Percentiles rank a stretch among this genome's conserved stretches.
Conservation (phyloP, 1,140 invertebrate species). For the Leptonema lineaticorne region DNA sequence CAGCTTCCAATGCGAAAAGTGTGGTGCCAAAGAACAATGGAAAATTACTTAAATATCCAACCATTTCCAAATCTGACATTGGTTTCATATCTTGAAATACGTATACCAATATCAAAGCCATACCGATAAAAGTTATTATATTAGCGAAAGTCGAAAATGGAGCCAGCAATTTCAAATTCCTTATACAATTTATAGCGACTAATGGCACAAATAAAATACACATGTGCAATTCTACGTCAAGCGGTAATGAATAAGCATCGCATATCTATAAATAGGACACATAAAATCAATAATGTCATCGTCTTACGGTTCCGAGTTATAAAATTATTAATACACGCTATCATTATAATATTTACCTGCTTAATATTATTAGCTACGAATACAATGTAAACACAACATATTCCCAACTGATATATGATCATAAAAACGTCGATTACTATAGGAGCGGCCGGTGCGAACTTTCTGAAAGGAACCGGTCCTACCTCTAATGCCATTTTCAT, state of each 20-base stretch:
- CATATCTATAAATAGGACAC: slow-evolving; percentile 52
- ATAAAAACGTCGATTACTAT: slow-evolving; percentile 68
- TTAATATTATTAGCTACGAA: slow-evolving; percentile 78
- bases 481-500: slow-evolving; percentile 63
- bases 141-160: slow-evolving; percentile 83
- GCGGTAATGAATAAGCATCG: slow-evolving; percentile 50
- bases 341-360: slow-evolving; percentile 54
- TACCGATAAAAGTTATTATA: slow-evolving; percentile 66
- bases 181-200: slow-evolving; percentile 70
- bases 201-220: slow-evolving; percentile 67
- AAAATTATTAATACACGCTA: too few relatives aligned
- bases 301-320: too few relatives aligned
- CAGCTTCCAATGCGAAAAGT: slow-evolving; percentile 87
- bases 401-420: slow-evolving; percentile 84
- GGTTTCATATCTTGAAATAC: slow-evolving; percentile 64
- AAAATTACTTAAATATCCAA: slow-evolving; percentile 59
- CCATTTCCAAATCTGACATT: slow-evolving; percentile 57
- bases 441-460: slow-evolving; percentile 59
- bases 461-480: slow-evolving; percentile 59
- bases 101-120: slow-evolving; percentile 70
- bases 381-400: slow-evolving; percentile 87
- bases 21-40: slow-evolving; percentile 84
- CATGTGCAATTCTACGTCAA: slow-evolving; percentile 58
- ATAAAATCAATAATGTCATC: too few relatives aligned
- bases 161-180: slow-evolving; percentile 76